Evolutionary conservation across 2,888 invertebrate genomes (phyloP).

Genomic region (Agrenia bidenticulata): DNA sequence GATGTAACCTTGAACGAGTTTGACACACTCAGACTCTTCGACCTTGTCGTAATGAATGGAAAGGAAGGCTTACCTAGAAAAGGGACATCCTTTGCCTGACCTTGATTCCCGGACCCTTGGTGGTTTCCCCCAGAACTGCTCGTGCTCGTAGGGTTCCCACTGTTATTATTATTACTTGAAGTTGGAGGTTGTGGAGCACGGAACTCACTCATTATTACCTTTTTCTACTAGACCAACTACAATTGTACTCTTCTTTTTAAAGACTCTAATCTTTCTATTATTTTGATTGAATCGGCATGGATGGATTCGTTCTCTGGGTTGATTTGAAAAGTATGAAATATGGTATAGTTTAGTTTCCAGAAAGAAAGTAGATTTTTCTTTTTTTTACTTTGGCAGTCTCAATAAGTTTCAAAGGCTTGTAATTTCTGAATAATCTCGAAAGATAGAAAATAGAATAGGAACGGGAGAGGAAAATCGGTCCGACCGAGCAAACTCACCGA

Average conservation of each 20-base stretch:
- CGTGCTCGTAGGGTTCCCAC: background rate
- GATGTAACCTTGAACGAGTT: slow-evolving; percentile 23
- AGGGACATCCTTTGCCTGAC: slow-evolving; percentile 49
- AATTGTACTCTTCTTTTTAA: slow-evolving; percentile 10
- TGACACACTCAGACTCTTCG: slow-evolving; percentile 1
- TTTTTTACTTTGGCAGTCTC: background rate
- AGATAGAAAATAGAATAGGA: background rate
- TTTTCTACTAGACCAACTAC: background rate
- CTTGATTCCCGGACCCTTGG: slow-evolving; percentile 25
- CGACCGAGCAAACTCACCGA: background rate
- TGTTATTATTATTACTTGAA: background rate
- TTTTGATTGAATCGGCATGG: slow-evolving; percentile 6
- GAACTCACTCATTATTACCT: slow-evolving; percentile 47
- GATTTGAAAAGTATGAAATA: background rate
- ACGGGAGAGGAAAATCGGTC: background rate
- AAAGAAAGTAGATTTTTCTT: background rate
- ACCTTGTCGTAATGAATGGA: slow-evolving; percentile 11
- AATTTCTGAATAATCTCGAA: slow-evolving; percentile 17
- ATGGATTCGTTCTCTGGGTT: background rate
- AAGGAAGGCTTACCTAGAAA: slow-evolving; percentile 43
- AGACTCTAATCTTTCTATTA: background rate
- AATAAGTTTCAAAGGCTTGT: slow-evolving; percentile 5
- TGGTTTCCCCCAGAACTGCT: background rate
- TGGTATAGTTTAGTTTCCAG: background rate
- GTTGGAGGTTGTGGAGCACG: slow-evolving; percentile 50